phyloP scores from a whole-genome alignment of 2,797 vertebrate species.

The Lithobates pipiens region DNA sequence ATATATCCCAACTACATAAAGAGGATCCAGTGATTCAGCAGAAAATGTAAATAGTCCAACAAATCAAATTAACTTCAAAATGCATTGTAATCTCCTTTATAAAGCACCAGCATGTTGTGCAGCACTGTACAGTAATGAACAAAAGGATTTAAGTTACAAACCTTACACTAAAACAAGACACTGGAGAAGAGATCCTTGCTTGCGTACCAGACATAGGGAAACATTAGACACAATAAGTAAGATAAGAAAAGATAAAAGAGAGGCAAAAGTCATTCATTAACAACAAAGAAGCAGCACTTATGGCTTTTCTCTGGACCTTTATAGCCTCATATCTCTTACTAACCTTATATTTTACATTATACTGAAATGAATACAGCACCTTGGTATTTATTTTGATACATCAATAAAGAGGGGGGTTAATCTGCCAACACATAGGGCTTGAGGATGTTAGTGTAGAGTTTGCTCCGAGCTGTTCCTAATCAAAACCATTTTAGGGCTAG shows the following conservation, averaged over 20 bases:
- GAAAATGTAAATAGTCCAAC: background rate
- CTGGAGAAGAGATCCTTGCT: background rate
- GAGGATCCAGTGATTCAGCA: background rate
- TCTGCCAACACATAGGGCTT: slow-evolving; percentile 44
- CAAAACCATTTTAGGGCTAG: slow-evolving; percentile 58
- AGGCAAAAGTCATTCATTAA: background rate
- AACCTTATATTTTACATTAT: background rate
- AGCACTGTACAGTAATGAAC: background rate
- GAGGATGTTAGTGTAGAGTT: slow-evolving; percentile 22
- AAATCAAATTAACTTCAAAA: background rate
- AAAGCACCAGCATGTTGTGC: background rate
- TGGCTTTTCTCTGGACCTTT: background rate
- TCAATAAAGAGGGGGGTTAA: slow-evolving; percentile 41
- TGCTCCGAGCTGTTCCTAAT: slow-evolving; percentile 47
- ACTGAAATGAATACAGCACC: background rate
- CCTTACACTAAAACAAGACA: background rate
- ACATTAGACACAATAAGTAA: background rate
- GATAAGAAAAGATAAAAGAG: background rate
- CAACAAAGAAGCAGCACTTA: background rate
- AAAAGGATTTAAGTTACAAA: background rate
- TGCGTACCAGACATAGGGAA: background rate
- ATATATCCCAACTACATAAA: no score
- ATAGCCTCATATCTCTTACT: background rate
- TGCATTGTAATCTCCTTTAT: background rate
- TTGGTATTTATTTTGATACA: background rate